Conservation (phyloP, 2,797 vertebrate species). For the Macrochelys suwanniensis region DNA sequence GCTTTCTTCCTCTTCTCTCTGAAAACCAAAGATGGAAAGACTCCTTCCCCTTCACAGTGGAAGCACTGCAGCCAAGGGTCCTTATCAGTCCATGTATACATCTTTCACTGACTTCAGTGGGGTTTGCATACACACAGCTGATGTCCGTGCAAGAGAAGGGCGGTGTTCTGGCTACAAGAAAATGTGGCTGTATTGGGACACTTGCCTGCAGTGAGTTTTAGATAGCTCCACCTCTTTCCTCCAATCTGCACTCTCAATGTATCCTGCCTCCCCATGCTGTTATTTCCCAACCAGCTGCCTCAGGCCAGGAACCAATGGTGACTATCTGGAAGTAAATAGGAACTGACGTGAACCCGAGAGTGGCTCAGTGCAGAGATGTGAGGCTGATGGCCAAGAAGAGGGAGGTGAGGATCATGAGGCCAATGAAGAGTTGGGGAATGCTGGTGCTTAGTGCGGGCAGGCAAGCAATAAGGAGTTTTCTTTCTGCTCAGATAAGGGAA, state of each 20-base stretch:
- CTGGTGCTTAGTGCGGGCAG: background rate
- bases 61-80: background rate
- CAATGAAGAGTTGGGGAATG: background rate
- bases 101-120: background rate
- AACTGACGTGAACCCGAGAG: rapidly evolving
- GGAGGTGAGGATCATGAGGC: background rate
- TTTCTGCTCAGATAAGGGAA: background rate
- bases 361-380: background rate
- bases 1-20: slow-evolving; percentile 1
- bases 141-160: background rate
- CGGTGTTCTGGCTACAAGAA: background rate
- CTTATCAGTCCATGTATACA: background rate
- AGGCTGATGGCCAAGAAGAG: background rate
- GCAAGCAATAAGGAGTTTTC: background rate
- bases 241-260: background rate
- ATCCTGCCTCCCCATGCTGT: background rate
- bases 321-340: rapidly evolving
- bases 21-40: slow-evolving; percentile 31
- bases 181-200: background rate
- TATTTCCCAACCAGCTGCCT: background rate
- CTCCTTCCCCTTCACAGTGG: background rate
- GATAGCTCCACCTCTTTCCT: background rate
- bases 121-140: background rate
- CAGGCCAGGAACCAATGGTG: background rate
- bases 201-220: background rate